Evolutionary conservation across 2,888 invertebrate genomes (phyloP).

Genomic region (Alsophila aescularia): DNA sequence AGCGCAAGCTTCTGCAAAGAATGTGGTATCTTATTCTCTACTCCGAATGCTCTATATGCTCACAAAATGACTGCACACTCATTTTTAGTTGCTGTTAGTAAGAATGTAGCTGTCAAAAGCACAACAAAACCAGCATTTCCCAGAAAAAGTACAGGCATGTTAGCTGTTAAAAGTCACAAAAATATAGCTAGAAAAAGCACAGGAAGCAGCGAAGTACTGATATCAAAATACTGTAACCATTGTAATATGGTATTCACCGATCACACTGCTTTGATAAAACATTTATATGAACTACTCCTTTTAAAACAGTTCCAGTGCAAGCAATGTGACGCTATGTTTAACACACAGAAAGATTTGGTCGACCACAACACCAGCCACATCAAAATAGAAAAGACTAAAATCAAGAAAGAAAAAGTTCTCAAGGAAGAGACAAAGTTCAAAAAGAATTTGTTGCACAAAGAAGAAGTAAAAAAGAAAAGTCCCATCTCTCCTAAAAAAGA

Average conservation of each 20-base stretch:
- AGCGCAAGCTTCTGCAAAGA: constrained; percentile 50
- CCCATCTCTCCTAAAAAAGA: background rate
- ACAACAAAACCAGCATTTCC: constrained; percentile 26
- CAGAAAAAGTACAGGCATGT: constrained; percentile 6
- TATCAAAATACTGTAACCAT: constrained; percentile 49
- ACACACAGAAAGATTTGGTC: constrained; percentile 16
- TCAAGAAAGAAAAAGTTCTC: constrained; percentile 19
- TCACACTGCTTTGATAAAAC: constrained; percentile 51
- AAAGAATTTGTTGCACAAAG: constrained; percentile 4
- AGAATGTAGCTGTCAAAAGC: constrained; percentile 39
- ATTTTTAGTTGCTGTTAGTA: constrained; percentile 45
- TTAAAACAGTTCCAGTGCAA: constrained; percentile 39
- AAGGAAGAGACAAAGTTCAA: background rate
- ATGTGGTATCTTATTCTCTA: constrained; percentile 57
- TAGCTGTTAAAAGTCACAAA: background rate
- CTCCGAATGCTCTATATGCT: constrained; percentile 53
- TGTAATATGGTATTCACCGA: constrained; percentile 51
- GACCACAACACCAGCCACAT: constrained; percentile 25
- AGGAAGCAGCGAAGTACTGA: constrained; percentile 1
- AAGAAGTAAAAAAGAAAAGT: constrained; percentile 4
- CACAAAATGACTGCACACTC: constrained; percentile 62
- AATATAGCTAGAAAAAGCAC: constrained; percentile 29
- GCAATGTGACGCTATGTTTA: constrained; percentile 22
- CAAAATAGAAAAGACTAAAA: constrained; percentile 22
- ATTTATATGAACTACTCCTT: constrained; percentile 53